Percentiles rank a stretch among this genome's conserved stretches.
phyloP scores from a whole-genome alignment of 1,140 invertebrate species.

The Notospermus geniculatus region DNA sequence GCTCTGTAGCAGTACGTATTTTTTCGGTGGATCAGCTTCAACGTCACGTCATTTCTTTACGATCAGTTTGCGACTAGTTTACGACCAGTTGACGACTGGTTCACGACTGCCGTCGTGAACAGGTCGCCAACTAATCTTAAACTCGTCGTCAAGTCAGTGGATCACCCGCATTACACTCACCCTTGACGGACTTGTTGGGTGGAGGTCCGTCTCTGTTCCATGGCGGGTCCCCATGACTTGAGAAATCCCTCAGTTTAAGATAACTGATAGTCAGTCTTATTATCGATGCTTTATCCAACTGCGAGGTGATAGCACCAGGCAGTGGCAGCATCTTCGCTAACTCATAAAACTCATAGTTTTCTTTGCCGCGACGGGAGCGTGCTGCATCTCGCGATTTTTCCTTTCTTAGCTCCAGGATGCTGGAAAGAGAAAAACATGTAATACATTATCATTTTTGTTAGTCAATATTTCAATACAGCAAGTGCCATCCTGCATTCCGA shows the following conservation, averaged over 20 bases:
- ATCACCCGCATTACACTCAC: slow-evolving; percentile 60
- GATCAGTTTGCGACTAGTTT: too few species aligned
- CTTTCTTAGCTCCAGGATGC: slow-evolving; percentile 92
- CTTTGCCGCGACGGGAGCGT: slow-evolving; percentile 88
- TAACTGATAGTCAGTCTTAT: slow-evolving; percentile 97
- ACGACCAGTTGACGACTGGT: too few species aligned
- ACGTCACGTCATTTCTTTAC: too few species aligned
- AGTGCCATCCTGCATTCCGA: too few species aligned
- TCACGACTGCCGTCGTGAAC: too few species aligned
- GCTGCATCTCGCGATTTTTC: slow-evolving; percentile 97
- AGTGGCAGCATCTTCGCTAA: slow-evolving; percentile 95
- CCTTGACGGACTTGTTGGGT: slow-evolving; percentile 80
- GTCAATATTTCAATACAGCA: too few species aligned
- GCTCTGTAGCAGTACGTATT: too few species aligned
- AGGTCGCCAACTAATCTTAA: too few species aligned
- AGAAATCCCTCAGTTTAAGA: slow-evolving; percentile 93
- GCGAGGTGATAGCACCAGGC: slow-evolving; percentile 93
- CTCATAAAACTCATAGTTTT: slow-evolving; percentile 98
- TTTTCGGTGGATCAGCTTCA: too few species aligned
- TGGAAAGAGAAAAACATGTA: slow-evolving; percentile 64
- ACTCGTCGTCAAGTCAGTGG: neutral
- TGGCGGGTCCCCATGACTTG: slow-evolving; percentile 89
- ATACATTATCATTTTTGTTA: too few species aligned
- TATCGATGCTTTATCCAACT: slow-evolving; percentile 98
- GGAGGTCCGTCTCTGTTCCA: slow-evolving; percentile 70